Conservation (phyloP, 2,888 invertebrate species). For the Macrophya annulata region DNA sequence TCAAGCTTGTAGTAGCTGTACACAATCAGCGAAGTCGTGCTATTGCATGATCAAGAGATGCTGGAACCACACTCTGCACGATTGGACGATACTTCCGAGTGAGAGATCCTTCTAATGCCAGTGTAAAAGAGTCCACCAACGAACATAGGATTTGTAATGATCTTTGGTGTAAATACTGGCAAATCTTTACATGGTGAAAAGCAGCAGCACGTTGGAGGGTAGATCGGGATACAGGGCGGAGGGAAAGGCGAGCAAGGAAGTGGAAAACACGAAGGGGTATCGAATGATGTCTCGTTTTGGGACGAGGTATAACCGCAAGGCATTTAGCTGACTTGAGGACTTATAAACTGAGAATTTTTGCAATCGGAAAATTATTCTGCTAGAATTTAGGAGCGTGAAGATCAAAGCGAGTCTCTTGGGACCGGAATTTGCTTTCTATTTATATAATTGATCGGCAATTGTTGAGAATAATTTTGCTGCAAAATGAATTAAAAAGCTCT, state of each 20-base stretch:
- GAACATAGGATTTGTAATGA: constrained; percentile 17
- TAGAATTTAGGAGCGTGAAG: constrained; percentile 14
- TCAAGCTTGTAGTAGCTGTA: background rate
- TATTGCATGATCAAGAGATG: constrained; percentile 11
- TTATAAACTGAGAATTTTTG: background rate
- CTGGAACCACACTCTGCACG: constrained; percentile 41
- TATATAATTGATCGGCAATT: constrained; percentile 14
- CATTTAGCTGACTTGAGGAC: background rate
- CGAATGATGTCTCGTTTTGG: background rate
- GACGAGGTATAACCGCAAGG: background rate
- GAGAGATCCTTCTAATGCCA: constrained; percentile 9
- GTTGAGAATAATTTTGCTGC: background rate
- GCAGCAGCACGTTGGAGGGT: constrained; percentile 17
- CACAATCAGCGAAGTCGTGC: background rate
- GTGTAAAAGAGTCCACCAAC: constrained; percentile 30
- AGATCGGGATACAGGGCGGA: constrained; percentile 34
- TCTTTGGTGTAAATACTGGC: background rate
- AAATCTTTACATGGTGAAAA: background rate
- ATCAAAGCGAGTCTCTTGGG: background rate
- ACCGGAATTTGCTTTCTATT: background rate
- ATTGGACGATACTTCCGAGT: constrained; percentile 28
- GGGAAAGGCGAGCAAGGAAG: constrained; percentile 1
- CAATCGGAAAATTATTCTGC: background rate
- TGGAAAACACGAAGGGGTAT: background rate
- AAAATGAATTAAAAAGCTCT: background rate